Evolutionary conservation across 2,888 invertebrate genomes (phyloP).

Genomic region (Phytoseiulus persimilis): DNA sequence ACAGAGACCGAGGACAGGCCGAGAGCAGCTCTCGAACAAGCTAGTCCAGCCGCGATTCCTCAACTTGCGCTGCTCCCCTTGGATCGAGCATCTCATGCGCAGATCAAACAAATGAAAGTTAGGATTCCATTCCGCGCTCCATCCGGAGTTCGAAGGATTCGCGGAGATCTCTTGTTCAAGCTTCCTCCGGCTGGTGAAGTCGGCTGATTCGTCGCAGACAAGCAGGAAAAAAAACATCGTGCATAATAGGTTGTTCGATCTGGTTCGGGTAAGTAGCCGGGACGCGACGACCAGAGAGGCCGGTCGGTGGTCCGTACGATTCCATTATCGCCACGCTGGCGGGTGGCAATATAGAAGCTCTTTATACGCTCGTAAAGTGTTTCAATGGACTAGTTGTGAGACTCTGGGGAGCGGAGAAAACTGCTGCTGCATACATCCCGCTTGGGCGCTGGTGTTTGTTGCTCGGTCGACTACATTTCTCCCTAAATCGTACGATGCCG

Average conservation of each 20-base stretch:
- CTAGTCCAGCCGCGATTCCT: background rate
- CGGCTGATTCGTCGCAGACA: too few relatives aligned
- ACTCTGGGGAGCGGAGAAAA: background rate
- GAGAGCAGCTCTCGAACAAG: background rate
- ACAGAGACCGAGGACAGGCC: background rate
- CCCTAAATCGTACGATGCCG: background rate
- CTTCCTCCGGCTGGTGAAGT: too few relatives aligned
- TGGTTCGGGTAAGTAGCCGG: background rate
- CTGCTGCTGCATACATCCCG: background rate
- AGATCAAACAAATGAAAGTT: background rate
- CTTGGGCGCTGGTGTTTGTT: background rate
- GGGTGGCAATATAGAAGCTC: background rate
- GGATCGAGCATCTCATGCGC: background rate
- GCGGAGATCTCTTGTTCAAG: too few relatives aligned
- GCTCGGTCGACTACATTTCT: background rate
- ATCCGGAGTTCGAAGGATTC: too few relatives aligned
- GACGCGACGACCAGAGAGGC: background rate
- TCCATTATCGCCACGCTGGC: background rate
- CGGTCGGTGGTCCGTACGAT: background rate
- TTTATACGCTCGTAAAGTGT: background rate
- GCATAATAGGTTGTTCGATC: background rate
- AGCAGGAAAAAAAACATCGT: background rate
- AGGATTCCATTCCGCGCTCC: too few relatives aligned
- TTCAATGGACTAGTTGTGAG: conserved; percentile 5
- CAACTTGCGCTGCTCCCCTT: too few relatives aligned